These are phyloP conservation scores for Rhinopomastus cyanomelas DNA, from an alignment of 2,113 vertebrate species.

Conservation along the genomic window DNA sequence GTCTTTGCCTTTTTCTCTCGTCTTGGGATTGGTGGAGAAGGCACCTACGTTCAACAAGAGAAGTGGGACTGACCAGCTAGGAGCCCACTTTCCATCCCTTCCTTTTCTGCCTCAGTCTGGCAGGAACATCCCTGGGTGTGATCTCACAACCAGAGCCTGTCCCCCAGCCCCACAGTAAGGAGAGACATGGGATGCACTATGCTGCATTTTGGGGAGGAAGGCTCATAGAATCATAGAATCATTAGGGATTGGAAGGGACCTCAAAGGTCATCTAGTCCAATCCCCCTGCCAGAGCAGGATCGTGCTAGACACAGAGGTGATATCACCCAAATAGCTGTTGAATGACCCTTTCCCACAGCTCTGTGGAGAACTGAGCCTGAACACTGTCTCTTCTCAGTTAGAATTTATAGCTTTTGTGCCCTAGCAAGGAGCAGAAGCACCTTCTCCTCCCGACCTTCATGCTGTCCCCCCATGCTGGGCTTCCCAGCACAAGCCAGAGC, in stretches of 20 bases:
- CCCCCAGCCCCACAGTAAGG: neutral
- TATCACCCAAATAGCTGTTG: neutral
- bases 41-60: fast-evolving
- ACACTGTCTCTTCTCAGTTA: neutral
- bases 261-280: too few relatives aligned
- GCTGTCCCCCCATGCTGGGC: neutral
- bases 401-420: neutral
- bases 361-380: neutral
- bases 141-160: neutral
- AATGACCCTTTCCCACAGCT: neutral
- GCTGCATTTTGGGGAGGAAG: neutral
- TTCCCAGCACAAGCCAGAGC: fast-evolving
- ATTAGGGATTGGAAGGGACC: too few relatives aligned
- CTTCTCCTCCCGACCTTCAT: neutral
- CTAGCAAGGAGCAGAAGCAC: neutral
- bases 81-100: neutral
- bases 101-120: neutral
- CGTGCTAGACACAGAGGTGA: neutral
- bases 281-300: too few relatives aligned
- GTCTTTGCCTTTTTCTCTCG: neutral
- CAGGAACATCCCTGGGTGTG: neutral
- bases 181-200: fast-evolving
- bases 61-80: neutral
- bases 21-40: neutral
- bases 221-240: too few relatives aligned